Percentiles rank a stretch among this genome's conserved stretches.
Conservation (phyloP, 2,888 invertebrate species). For the Heliconius ethilla region DNA sequence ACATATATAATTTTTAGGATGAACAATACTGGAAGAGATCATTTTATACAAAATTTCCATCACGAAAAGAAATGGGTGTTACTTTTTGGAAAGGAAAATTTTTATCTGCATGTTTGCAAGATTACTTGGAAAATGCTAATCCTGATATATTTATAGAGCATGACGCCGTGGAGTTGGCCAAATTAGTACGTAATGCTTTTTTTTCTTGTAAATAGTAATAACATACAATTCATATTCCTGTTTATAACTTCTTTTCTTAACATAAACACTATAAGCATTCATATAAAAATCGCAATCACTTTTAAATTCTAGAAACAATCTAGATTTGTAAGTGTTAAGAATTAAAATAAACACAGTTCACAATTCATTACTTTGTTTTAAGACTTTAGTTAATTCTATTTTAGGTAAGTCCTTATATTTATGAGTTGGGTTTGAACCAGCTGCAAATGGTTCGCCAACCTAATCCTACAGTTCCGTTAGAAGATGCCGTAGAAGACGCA, state of each 20-base stretch:
- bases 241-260: no score
- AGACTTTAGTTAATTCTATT: conserved; percentile 40
- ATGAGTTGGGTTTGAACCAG: conserved; percentile 75
- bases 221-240: no score
- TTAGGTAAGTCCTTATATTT: conserved; percentile 78
- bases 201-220: not conserved
- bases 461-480: conserved; percentile 59
- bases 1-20: conserved; percentile 56
- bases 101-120: conserved; percentile 71
- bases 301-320: not conserved
- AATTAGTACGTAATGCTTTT: conserved; percentile 55
- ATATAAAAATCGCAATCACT: not conserved
- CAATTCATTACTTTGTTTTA: not conserved
- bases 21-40: conserved; percentile 85
- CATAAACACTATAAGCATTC: no score
- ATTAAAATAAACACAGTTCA: no score
- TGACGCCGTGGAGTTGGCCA: conserved; percentile 66
- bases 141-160: conserved; percentile 73
- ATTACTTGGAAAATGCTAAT: conserved; percentile 70
- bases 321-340: not conserved
- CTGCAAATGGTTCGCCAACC: conserved; percentile 81
- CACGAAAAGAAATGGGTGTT: conserved; percentile 64
- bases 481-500: conserved; percentile 62
- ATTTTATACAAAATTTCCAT: conserved; percentile 67
- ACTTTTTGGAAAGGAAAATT: conserved; percentile 84